phyloP scores from a whole-genome alignment of 2,888 invertebrate genomes.

The Polymixis flavicincta region DNA sequence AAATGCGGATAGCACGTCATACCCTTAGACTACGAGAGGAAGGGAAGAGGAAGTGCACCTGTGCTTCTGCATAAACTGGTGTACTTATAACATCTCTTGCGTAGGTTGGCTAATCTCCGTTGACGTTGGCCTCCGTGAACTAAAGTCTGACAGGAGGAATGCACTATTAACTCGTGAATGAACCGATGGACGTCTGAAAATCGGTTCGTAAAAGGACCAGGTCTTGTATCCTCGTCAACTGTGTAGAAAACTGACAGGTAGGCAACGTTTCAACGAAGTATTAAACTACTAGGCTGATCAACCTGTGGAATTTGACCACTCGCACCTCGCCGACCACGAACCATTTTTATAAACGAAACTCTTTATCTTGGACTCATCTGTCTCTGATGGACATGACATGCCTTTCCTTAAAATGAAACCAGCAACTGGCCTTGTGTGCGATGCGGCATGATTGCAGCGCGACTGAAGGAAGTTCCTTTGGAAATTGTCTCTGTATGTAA shows the following conservation, averaged over 20 bases:
- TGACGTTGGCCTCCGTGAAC: background rate
- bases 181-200: background rate
- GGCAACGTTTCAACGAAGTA: background rate
- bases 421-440: background rate
- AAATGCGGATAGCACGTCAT: background rate
- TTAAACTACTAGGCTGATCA: background rate
- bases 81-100: background rate
- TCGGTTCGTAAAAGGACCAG: background rate
- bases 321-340: background rate
- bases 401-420: background rate
- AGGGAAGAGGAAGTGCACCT: background rate
- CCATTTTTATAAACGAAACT: background rate
- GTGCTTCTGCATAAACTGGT: background rate
- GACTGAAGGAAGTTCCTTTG: background rate
- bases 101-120: background rate
- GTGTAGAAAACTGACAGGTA: background rate
- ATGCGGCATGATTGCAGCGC: background rate
- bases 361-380: background rate
- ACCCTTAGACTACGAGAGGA: background rate
- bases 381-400: background rate
- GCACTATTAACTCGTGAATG: background rate
- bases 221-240: background rate
- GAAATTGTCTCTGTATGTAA: background rate
- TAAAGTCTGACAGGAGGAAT: background rate
- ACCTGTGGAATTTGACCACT: background rate